Conservation (phyloP, 2,797 vertebrate species). For the Fundulus diaphanus region DNA sequence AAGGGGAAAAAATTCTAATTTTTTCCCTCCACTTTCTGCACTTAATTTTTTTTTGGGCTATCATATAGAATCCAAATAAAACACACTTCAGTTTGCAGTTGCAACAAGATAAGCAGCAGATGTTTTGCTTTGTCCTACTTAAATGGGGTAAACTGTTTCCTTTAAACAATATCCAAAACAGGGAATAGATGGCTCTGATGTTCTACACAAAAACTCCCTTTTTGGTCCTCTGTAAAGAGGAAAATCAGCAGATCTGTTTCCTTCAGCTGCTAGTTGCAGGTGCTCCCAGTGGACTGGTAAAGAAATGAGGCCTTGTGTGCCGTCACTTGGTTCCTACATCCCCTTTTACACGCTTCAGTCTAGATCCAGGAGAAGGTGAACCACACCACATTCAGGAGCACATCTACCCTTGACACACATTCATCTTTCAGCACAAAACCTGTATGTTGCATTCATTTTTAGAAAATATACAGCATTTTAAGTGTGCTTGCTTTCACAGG, state of each 20-base stretch:
- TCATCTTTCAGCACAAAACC: neutral
- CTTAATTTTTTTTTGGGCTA: neutral
- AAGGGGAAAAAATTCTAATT: no score
- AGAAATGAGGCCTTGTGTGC: neutral
- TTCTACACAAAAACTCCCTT: neutral
- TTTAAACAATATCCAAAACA: neutral
- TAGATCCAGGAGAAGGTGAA: neutral
- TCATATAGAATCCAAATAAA: neutral
- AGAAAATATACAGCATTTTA: neutral
- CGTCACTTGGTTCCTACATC: no score
- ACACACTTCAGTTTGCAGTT: neutral
- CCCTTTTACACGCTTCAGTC: neutral
- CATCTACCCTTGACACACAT: neutral
- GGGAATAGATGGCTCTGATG: neutral
- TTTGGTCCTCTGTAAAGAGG: neutral
- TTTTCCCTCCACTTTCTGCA: neutral
- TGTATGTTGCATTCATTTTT: neutral
- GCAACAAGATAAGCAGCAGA: neutral
- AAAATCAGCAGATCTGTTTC: neutral
- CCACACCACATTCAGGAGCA: neutral
- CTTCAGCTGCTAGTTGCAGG: neutral
- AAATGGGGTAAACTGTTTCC: neutral
- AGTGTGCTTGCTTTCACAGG: conserved; percentile 23
- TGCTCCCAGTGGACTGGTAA: neutral
- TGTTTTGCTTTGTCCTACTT: neutral